Evolutionary conservation across 2,113 vertebrate species (phyloP).

Genomic region (Trichomycterus rosablanca): DNA sequence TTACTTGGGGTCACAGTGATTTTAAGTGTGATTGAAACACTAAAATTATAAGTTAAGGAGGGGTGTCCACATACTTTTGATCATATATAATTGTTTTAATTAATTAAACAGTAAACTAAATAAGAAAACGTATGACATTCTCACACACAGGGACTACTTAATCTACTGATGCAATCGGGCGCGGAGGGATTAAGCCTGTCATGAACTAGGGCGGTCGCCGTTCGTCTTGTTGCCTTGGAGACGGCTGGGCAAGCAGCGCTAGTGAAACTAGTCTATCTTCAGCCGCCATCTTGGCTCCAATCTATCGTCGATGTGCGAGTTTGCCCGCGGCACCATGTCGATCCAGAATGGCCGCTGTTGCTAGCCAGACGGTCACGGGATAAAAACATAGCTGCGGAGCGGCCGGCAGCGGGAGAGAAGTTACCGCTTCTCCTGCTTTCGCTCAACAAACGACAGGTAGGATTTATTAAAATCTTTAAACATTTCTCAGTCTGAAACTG

Average conservation of each 20-base stretch:
- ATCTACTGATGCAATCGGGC: conserved; percentile 69
- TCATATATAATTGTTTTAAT: too few relatives aligned
- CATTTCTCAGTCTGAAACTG: background rate
- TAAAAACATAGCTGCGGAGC: conserved; percentile 67
- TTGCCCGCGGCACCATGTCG: conserved; percentile 5
- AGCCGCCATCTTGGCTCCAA: conserved; percentile 61
- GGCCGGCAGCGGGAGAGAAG: conserved; percentile 72
- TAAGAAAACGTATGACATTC: too few relatives aligned
- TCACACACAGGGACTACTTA: conserved; percentile 57
- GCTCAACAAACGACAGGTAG: conserved; percentile 65
- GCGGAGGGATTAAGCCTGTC: conserved; percentile 63
- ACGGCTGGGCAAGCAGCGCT: conserved; percentile 61
- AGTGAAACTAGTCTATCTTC: conserved; percentile 28
- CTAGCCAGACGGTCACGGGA: conserved; percentile 11
- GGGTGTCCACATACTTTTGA: too few relatives aligned
- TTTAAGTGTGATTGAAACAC: too few relatives aligned
- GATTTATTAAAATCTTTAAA: conserved; percentile 4
- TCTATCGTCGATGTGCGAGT: background rate
- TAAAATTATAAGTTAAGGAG: too few relatives aligned
- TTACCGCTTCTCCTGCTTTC: conserved; percentile 67
- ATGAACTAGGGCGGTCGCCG: conserved; percentile 50
- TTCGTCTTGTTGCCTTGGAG: conserved; percentile 68
- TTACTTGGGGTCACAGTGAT: too few relatives aligned
- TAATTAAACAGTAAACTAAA: too few relatives aligned
- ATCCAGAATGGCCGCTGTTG: conserved; percentile 66